These are phyloP conservation scores for human (Homo sapiens) DNA, from an alignment of 2,113 vertebrate species.

Conservation along the genomic window GRCh38 chr2:147696501-147697000, in stretches of 20 bases:
- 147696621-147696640: constrained; percentile 63
- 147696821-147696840: not conserved
- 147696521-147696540: constrained; percentile 67
- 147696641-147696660: constrained; percentile 43
- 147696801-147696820: not conserved
- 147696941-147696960: not conserved
- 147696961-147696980: not conserved
- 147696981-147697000: not conserved
- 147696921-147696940: constrained; percentile 29
- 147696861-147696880: constrained; percentile 31
- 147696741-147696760: not conserved
- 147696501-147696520: constrained; percentile 32
- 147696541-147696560: constrained; percentile 69
- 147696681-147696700: constrained; percentile 53
- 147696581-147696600: constrained; percentile 71
- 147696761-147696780: not conserved
- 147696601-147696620: constrained; percentile 59
- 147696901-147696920: constrained; percentile 8
- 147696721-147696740: not conserved
- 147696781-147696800: not conserved
- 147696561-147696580: constrained; percentile 26
- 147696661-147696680: constrained; percentile 20
- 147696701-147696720: constrained; percentile 11
- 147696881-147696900: constrained; percentile 17
- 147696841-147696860: constrained; percentile 15